phyloP scores from a whole-genome alignment of 2,113 vertebrate species.

The Rostratula benghalensis region DNA sequence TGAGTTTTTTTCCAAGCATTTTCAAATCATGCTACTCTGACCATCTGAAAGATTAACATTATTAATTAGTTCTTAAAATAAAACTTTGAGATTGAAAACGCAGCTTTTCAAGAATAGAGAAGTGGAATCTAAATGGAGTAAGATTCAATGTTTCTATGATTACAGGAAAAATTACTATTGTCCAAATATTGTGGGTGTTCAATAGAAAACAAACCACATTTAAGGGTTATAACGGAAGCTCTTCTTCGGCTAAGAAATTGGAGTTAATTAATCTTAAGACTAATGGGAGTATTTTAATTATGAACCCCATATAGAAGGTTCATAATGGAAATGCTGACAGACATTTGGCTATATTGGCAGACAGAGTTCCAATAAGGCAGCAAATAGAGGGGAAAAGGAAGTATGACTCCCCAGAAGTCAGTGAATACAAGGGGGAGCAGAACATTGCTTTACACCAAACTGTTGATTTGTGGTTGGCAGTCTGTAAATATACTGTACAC shows the following conservation, averaged over 20 bases:
- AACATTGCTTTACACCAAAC: not conserved
- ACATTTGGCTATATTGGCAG: not conserved
- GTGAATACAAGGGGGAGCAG: not conserved
- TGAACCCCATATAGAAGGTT: not conserved
- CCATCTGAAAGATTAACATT: not conserved
- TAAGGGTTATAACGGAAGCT: not conserved
- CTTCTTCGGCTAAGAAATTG: not conserved
- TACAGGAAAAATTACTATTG: not conserved
- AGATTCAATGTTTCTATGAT: not conserved
- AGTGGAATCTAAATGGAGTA: not conserved
- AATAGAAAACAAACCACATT: not conserved
- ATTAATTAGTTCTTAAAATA: not conserved
- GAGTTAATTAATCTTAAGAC: slow-evolving; percentile 19
- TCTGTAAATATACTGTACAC: not conserved
- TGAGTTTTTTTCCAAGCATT: not conserved
- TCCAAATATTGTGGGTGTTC: not conserved
- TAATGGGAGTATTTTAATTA: slow-evolving; percentile 13
- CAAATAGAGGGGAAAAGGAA: not conserved
- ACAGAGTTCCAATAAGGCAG: not conserved
- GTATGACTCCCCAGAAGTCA: not conserved
- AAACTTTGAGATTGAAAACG: not conserved
- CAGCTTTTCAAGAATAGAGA: not conserved
- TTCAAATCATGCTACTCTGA: not conserved
- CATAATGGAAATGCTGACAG: not conserved
- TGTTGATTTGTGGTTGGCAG: slow-evolving; percentile 1